These are phyloP conservation scores for Oreotragus oreotragus DNA, from an alignment of 2,113 vertebrate species.

Conservation along the genomic window DNA sequence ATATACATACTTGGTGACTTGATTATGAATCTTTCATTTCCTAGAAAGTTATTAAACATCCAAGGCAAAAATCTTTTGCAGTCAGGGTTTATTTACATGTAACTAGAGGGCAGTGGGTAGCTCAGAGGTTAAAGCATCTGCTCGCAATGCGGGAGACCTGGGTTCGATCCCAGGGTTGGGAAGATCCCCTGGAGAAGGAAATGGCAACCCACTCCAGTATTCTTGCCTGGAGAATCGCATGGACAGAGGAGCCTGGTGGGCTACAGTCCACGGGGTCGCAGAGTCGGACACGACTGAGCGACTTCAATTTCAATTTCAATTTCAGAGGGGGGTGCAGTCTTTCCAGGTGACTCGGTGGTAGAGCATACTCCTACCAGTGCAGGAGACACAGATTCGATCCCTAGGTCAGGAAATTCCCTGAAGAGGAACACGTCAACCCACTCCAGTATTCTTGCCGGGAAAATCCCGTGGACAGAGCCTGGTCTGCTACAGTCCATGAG, in stretches of 20 bases:
- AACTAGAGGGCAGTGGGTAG: too few relatives aligned
- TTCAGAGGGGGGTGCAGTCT: not conserved
- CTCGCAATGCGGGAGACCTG: too few relatives aligned
- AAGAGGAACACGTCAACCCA: not conserved
- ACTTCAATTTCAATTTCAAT: too few relatives aligned
- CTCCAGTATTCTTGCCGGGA: not conserved
- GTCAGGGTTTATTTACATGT: not conserved
- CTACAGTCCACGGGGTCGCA: too few relatives aligned
- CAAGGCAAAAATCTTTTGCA: not conserved
- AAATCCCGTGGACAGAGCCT: not conserved
- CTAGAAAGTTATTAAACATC: not conserved
- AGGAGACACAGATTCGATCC: accelerated
- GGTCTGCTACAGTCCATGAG: not conserved
- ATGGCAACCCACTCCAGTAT: too few relatives aligned
- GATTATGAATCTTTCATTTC: not conserved
- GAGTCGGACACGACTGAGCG: too few relatives aligned
- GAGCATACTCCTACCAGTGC: not conserved
- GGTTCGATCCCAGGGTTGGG: too few relatives aligned
- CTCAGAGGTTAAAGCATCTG: too few relatives aligned
- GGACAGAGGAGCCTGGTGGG: too few relatives aligned
- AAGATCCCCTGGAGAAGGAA: too few relatives aligned
- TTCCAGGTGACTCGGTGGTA: not conserved
- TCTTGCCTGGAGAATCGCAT: too few relatives aligned
- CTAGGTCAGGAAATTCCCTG: not conserved
- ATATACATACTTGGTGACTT: not conserved